phyloP scores from a whole-genome alignment of 1,140 invertebrate genomes.

The Pseudoatta argentina region DNA sequence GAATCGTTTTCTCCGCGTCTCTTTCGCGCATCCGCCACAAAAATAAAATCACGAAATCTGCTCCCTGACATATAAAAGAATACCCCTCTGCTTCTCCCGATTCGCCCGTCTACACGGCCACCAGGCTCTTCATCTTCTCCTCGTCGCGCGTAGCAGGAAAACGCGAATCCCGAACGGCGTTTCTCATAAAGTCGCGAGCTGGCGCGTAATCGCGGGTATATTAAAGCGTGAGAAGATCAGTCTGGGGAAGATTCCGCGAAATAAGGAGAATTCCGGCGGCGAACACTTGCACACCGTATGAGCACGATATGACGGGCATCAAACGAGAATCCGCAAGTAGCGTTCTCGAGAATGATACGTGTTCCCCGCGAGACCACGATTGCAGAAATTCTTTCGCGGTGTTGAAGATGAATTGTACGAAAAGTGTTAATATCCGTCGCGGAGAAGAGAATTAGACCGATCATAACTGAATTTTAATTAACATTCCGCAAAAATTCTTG shows the following conservation, averaged over 20 bases:
- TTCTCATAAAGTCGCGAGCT: conserved; percentile 75
- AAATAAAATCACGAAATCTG: conserved; percentile 64
- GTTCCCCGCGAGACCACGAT: not conserved
- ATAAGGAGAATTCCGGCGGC: conserved; percentile 59
- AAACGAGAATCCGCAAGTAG: conserved; percentile 21
- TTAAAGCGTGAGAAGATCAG: conserved; percentile 72
- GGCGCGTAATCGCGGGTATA: conserved; percentile 72
- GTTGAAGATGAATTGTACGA: not conserved
- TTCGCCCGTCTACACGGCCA: not conserved
- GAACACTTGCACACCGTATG: conserved; percentile 43
- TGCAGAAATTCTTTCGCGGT: not conserved
- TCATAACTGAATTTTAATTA: not conserved
- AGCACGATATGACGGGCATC: conserved; percentile 8
- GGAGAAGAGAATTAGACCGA: too few species aligned
- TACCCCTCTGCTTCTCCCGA: not conserved
- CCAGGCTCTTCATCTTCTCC: conserved; percentile 28
- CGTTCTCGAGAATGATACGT: conserved; percentile 30
- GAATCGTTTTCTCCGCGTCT: not conserved
- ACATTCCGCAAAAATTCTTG: not conserved
- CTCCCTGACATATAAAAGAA: conserved; percentile 66
- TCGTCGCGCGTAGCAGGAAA: conserved; percentile 28
- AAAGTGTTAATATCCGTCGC: not conserved
- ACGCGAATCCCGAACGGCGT: conserved; percentile 49
- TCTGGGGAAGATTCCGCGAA: conserved; percentile 62
- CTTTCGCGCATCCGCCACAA: conserved; percentile 36